Conservation (phyloP, 2,797 vertebrate species). For the Pantherophis alleghaniensis region DNA sequence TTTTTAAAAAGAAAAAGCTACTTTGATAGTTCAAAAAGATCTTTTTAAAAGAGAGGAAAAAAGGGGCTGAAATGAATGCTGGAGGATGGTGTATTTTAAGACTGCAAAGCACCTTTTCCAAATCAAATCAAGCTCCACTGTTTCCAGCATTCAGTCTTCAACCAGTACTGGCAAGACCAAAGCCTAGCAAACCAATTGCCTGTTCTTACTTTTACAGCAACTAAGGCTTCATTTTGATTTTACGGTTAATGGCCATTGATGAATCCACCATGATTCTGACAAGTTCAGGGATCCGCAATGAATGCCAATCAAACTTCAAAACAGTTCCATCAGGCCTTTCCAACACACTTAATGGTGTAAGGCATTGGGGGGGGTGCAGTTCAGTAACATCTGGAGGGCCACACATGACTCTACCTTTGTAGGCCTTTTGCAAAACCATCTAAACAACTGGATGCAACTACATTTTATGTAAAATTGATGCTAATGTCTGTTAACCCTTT, state of each 20-base stretch:
- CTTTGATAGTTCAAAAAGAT: constrained; percentile 11
- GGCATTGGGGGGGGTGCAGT: neutral
- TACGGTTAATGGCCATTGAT: neutral
- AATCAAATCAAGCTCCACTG: neutral
- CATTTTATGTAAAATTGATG: neutral
- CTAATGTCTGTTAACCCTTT: neutral
- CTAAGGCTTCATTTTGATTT: neutral
- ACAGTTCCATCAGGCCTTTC: neutral
- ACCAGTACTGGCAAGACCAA: neutral
- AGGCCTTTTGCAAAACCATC: neutral
- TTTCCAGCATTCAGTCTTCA: neutral
- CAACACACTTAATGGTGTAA: neutral
- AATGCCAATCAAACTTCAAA: neutral
- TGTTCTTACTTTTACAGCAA: neutral
- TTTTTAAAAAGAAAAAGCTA: constrained; percentile 48
- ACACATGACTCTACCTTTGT: neutral
- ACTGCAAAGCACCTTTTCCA: neutral
- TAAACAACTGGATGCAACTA: neutral
- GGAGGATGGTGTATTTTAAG: neutral
- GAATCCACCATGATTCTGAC: neutral
- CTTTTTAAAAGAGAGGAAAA: neutral
- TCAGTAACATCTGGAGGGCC: neutral
- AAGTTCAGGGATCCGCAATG: neutral
- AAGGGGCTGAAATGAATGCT: neutral
- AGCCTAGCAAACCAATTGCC: neutral